Base-by-base conservation (phyloP, 1,140 invertebrate species). In the Hydropsyche tenuis region DNA sequence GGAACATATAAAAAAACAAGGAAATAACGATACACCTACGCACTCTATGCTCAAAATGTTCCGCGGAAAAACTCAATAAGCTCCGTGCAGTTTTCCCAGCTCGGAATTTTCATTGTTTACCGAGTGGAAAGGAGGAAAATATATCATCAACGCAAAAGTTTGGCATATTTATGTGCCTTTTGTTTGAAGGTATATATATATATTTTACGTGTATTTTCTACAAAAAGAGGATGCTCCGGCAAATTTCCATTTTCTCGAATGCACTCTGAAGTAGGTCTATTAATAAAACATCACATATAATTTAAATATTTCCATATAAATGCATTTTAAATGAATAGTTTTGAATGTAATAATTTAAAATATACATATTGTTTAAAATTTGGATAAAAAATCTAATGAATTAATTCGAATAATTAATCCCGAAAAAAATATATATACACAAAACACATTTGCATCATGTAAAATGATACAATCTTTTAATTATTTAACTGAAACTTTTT, bases 81-180 rank as follows among this genome's bases (percentile, higher is more conserved):
- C 56, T 60, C 56, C 56, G 56, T 60, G 56, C 56, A 60, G 56
- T 60, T 60, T 60, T 65, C 20, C 30, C 16, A 20, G 14, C 30
- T 11, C 30, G 63, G 63, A 65, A 65, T 65, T 65, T 65, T 65
- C 43, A 42, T 46, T 65, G 63, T 65, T 65, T 65, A 43, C 30
- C 63, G 56, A 60, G 56, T 60, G 56, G 56, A 65, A 65, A 65
- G 30, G 18, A 42, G 63, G n/a, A 65, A 27, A 65, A 65, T 65
- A 65, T 65, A 65, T 65, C 63, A 65, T 65, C 63, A 65, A 65
- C 63, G 63, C 27, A 16, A 65, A 65, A 65, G 63, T 65, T 65
- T 65, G 63, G 63, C 63, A 65, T 65, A 65, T 65, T 65, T 65
- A 65, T 65, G 30, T 23, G 63, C 63, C 63, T 65, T 65, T 43